A percentile compares a stretch with the other conserved stretches of the same genome.
Evolutionary conservation across 2,888 invertebrate genomes (phyloP).

Genomic region (Julus scanicus): DNA sequence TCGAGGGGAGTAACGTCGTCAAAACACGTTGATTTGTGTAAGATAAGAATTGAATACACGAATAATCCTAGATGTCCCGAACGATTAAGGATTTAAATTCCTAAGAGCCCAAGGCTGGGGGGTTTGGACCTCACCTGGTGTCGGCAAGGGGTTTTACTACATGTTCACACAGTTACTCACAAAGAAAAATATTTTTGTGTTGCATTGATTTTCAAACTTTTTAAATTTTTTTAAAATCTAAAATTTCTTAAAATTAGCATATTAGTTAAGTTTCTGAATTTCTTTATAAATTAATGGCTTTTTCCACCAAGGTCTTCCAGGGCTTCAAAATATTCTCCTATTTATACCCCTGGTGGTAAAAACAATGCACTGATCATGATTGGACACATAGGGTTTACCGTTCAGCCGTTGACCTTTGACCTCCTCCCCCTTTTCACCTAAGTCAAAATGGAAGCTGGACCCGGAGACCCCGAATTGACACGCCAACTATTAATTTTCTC

Average conservation of each 20-base stretch:
- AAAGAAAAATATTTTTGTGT: too few species aligned
- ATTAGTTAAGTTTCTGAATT: too few species aligned
- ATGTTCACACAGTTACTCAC: too few species aligned
- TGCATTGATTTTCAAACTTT: too few species aligned
- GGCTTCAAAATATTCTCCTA: too few species aligned
- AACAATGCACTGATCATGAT: too few species aligned
- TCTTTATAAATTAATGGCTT: too few species aligned
- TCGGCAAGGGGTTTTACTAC: neutral
- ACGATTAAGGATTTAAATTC: slow-evolving; percentile 28
- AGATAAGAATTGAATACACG: slow-evolving; percentile 26
- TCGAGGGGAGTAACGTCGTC: neutral
- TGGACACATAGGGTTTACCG: too few species aligned
- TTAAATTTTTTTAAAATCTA: too few species aligned
- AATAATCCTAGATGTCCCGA: neutral
- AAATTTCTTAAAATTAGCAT: too few species aligned
- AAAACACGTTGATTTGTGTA: slow-evolving; percentile 23
- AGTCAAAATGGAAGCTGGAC: neutral
- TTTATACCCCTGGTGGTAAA: too few species aligned
- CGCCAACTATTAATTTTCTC: slow-evolving; percentile 20
- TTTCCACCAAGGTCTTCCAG: too few species aligned
- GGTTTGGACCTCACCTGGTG: neutral
- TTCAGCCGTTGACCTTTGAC: neutral
- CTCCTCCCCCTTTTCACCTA: neutral
- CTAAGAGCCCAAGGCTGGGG: neutral
- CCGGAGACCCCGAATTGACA: neutral